Evolutionary conservation across 1,140 invertebrate genomes (phyloP).

Genomic region (Oppia nitens): DNA sequence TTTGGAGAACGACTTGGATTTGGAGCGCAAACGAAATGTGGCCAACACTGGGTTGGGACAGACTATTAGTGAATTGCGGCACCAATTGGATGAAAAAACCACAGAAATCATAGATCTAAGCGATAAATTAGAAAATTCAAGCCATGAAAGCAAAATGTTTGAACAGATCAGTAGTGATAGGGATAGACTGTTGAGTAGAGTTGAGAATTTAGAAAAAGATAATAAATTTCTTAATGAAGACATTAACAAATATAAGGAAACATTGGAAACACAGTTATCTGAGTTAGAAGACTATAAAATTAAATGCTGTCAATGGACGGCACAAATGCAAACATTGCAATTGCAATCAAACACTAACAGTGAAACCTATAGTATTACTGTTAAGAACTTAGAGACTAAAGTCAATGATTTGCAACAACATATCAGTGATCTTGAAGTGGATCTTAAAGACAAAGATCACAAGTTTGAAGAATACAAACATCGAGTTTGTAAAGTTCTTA

Average conservation of each 20-base stretch:
- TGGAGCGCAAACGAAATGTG: constrained; percentile 1
- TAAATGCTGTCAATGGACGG: neutral
- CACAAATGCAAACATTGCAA: constrained; percentile 2
- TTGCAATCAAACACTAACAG: neutral
- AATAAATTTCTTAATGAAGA: neutral
- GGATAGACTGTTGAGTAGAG: neutral
- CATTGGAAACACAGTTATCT: neutral
- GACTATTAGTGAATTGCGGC: neutral
- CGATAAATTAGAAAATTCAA: neutral
- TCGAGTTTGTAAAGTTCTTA: constrained; percentile 6
- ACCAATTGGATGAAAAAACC: constrained; percentile 6
- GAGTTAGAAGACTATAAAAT: neutral
- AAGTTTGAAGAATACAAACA: constrained; percentile 16
- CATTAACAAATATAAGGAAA: neutral
- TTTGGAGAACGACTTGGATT: neutral
- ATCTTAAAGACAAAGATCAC: neutral
- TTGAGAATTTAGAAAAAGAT: neutral
- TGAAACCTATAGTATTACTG: neutral
- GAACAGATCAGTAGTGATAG: neutral
- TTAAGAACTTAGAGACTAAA: neutral
- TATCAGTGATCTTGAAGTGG: neutral
- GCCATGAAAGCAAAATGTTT: neutral
- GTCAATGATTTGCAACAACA: constrained; percentile 8
- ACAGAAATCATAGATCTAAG: constrained; percentile 7
- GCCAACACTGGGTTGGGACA: neutral